Conservation (phyloP, 1,140 invertebrate species). For the Sminthurinus signatus region DNA sequence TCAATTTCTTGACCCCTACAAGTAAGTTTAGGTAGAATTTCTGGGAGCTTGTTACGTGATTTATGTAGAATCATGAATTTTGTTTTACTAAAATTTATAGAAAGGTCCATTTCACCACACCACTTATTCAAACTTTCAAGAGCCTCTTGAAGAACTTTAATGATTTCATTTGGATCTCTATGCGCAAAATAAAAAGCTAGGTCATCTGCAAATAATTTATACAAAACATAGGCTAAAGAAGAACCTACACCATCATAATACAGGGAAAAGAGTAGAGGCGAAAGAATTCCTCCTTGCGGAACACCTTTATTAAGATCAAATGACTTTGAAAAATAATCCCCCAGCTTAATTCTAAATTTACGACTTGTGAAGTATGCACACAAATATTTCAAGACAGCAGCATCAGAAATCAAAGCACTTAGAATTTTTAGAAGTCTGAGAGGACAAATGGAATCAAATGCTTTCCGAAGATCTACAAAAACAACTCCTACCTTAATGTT, state of each 20-base stretch:
- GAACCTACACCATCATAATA: background rate
- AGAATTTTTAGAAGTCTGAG: background rate
- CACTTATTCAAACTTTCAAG: background rate
- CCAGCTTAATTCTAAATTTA: background rate
- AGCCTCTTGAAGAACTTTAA: background rate
- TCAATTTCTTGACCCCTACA: background rate
- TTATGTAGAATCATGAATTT: background rate
- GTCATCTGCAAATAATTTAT: background rate
- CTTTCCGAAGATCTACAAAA: slow-evolving; percentile 10
- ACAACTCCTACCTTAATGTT: slow-evolving; percentile 9
- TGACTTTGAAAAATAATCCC: background rate
- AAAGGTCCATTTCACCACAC: background rate
- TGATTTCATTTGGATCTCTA: background rate
- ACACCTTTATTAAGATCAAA: background rate
- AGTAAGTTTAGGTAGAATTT: background rate
- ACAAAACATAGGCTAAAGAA: background rate
- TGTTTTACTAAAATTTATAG: background rate
- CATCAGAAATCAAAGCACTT: background rate
- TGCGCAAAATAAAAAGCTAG: background rate
- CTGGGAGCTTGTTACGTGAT: background rate
- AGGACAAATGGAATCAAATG: slow-evolving; percentile 7
- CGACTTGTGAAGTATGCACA: background rate
- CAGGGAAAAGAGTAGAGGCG: background rate
- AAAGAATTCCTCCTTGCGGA: background rate
- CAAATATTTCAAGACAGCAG: background rate